Base-by-base conservation (phyloP, 2,888 invertebrate species). In the Agrochola litura region DNA sequence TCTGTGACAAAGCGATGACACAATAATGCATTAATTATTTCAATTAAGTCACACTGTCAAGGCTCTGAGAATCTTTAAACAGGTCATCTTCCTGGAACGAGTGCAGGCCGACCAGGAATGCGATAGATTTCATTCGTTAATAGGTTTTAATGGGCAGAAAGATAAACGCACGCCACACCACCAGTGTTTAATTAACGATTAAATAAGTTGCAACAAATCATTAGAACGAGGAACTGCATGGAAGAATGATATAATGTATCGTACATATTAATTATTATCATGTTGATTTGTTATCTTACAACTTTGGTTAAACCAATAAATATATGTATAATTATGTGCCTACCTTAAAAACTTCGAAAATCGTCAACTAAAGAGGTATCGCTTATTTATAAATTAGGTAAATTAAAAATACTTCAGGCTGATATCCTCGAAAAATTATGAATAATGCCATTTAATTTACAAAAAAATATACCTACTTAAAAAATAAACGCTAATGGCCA, bases 21-120 rank as follows among this genome's bases (percentile, higher is more conserved):
- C 65, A 60, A 66, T 80, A 54, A 80, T 73, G 73, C 46, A 73
- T 52, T 63, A 46, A 67, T 76, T 52, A 65, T 81, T 68, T 71
- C 79, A 70, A 73, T 83, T 65, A 79, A 78, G 78, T 80, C 77
- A 85, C 89, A 91, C 76, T 88, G 89, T 82, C 88, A 90, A 91
- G 89, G 91, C 85, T 89, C 82, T 80, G 68, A 73, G 79, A 80
- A 77, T 80, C 73, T 72, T 73, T 74, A 88, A 83, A 86, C 88
- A 77, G 87, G 86, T 76, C 89, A 84, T 75, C 81, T 92, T 92
- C 91, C 87, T 79, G 83, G 91, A 90, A 92, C 74, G 76, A 77
- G 76, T 86, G 83, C 72, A 83, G 88, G 90, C 83, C 85, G 82
- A 86, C 84, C 78, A 76, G 85, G 89, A 91, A 92, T 91, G 90